phyloP scores from a whole-genome alignment of 1,140 invertebrate species.

The Ooceraea biroi region DNA sequence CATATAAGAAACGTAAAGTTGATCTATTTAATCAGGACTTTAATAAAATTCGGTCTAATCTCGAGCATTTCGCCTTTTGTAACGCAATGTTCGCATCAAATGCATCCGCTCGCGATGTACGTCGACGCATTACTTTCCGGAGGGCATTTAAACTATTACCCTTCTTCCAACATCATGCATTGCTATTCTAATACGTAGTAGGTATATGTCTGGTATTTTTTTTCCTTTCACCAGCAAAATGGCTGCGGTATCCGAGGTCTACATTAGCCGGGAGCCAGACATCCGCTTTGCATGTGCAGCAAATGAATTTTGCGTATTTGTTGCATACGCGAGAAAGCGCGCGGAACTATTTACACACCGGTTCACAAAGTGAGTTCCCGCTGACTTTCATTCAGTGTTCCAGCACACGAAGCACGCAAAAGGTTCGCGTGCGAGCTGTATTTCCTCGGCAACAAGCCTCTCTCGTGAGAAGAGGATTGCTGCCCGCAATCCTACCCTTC shows the following conservation, averaged over 20 bases:
- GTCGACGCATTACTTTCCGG: conserved; percentile 25
- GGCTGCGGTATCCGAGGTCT: conserved; percentile 19
- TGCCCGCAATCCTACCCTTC: conserved; percentile 51
- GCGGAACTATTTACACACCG: conserved; percentile 59
- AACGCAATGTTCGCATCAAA: conserved; percentile 1
- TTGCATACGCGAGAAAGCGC: conserved; percentile 44
- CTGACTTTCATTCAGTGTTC: conserved; percentile 63
- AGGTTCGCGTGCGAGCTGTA: conserved; percentile 22
- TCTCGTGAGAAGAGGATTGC: conserved; percentile 36
- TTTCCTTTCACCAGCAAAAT: conserved; percentile 45
- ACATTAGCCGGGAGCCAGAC: conserved; percentile 46
- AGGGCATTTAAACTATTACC: conserved; percentile 25
- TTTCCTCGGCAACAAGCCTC: conserved; percentile 35
- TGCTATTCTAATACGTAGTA: conserved; percentile 46
- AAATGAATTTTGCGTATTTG: conserved; percentile 52
- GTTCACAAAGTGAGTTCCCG: conserved; percentile 46
- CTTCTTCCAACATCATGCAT: conserved; percentile 31
- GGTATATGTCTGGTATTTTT: conserved; percentile 20
- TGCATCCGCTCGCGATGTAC: conserved; percentile 11
- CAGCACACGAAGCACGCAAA: conserved; percentile 40
- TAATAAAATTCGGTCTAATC: conserved; percentile 36
- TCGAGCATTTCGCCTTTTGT: not conserved
- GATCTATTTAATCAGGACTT: not conserved
- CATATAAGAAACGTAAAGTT: too few species aligned
- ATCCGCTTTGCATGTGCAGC: conserved; percentile 36